Evolutionary conservation across 1,140 invertebrate species (phyloP).

Genomic region (Musca domestica): DNA sequence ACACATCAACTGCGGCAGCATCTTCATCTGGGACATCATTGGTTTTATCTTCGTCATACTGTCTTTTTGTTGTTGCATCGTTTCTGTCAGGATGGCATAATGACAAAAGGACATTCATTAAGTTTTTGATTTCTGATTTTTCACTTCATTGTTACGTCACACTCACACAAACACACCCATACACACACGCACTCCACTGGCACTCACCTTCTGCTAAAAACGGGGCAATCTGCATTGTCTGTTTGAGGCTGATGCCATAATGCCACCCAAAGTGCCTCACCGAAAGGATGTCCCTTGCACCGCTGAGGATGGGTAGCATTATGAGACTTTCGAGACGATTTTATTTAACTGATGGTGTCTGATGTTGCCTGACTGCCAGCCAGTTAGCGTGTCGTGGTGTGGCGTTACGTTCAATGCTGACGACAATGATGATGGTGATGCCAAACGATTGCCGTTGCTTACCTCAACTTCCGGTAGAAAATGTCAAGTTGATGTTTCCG

Average conservation of each 20-base stretch:
- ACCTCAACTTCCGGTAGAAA: conserved; percentile 43
- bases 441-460: conserved; percentile 26
- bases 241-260: too few species aligned
- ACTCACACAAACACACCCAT: neutral
- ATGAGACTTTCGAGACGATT: too few species aligned
- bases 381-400: too few species aligned
- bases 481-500: conserved; percentile 53
- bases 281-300: neutral
- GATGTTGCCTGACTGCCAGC: too few species aligned
- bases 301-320: neutral
- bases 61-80: neutral
- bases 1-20: neutral
- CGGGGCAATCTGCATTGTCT: too few species aligned
- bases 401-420: too few species aligned
- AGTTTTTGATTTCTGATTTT: conserved; percentile 54
- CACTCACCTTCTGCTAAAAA: too few species aligned
- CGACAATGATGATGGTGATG: conserved; percentile 1
- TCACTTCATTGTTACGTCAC: conserved; percentile 40
- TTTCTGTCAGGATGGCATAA: conserved; percentile 36
- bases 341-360: too few species aligned
- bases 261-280: neutral
- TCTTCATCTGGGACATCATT: conserved; percentile 1
- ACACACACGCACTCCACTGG: neutral
- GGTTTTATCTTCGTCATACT: neutral
- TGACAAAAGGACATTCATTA: conserved; percentile 54